Evolutionary conservation across 2,888 invertebrate species (phyloP), one percentile per base, ranked within the genome.

Genomic region (Protophormia terraenovae): DNA sequence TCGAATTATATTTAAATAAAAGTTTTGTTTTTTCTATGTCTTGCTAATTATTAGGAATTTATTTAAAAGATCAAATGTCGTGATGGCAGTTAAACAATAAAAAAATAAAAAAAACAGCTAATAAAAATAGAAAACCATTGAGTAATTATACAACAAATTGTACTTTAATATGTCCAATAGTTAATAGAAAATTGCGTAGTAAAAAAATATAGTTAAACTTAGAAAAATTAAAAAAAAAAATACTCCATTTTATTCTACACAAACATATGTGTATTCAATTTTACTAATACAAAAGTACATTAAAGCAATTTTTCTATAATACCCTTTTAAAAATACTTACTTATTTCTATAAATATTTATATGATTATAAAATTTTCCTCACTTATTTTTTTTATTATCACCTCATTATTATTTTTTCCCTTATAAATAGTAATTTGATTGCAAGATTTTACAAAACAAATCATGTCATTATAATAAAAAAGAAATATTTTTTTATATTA

Each of bases 21-120:
- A 27, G 7, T 32, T 58, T n/a, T 64, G 38, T 3, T 10, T 27
- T 55, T 45, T 8, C 12, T 16, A 3, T 22, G 6, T 69, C 10
- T 58, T 29, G 29, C 7, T 29, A 50, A 16, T 55, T 41, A 24
- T 19, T 29, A 32, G 38, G 35, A 53, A 79, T 41, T 53, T 16
- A 3, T 55, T 29, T 45, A 53, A 45, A 64, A 79, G 79, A 72
- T 71, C 71, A 79, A 72, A 79, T 53, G 71, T 72, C 77, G 35
- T 67, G 62, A 71, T 64, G 53, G 12, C 58, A 38, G 24, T 58
- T 47, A 58, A 58, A 24, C 12, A 19, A 29, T n/a, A 66, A 22
- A 38, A 32, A 16, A 62, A 19, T 7, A 22, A 41, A 14, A 64
- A 53, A 27, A 53, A 19, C 19, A 4, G 8, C 19, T 19, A 41